Conservation (phyloP, 2,113 vertebrate genomes). For the Planiliza haematocheilus region DNA sequence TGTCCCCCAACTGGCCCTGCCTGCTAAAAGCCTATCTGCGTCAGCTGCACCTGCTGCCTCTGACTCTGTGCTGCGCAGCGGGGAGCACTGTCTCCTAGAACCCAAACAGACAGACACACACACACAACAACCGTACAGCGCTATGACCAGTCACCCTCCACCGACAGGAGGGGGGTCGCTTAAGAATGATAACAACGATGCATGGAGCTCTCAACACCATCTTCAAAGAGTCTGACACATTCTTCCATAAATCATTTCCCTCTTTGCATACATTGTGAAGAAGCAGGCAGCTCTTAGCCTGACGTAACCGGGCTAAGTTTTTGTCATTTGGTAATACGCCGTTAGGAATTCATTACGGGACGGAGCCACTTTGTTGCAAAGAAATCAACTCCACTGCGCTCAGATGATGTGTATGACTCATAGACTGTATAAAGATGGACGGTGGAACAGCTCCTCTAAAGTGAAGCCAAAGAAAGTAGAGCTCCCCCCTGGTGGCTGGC, state of each 20-base stretch:
- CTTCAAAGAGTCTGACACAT: conserved; percentile 53
- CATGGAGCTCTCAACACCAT: conserved; percentile 46
- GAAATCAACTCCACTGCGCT: no score
- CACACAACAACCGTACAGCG: conserved; percentile 31
- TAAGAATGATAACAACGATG: conserved; percentile 77
- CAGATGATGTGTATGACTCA: no score
- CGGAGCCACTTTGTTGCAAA: no score
- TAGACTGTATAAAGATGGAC: no score
- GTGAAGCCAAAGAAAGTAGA: no score
- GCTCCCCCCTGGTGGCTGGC: no score
- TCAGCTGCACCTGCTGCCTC: conserved; percentile 83
- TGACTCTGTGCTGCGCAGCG: conserved; percentile 67
- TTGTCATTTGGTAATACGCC: no score
- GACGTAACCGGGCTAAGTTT: no score
- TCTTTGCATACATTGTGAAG: conserved; percentile 35
- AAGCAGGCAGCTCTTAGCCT: conserved; percentile 3
- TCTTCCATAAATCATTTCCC: conserved; percentile 46
- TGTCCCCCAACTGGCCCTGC: conserved; percentile 64
- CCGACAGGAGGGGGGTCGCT: conserved; percentile 48
- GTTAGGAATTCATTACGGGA: no score
- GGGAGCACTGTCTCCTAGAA: conserved; percentile 72
- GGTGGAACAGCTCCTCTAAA: no score
- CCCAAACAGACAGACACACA: conserved; percentile 53
- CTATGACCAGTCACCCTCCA: conserved; percentile 48
- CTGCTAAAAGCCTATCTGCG: conserved; percentile 72